phyloP scores from a whole-genome alignment of 2,888 invertebrate genomes.

The Polymixis lichenea region DNA sequence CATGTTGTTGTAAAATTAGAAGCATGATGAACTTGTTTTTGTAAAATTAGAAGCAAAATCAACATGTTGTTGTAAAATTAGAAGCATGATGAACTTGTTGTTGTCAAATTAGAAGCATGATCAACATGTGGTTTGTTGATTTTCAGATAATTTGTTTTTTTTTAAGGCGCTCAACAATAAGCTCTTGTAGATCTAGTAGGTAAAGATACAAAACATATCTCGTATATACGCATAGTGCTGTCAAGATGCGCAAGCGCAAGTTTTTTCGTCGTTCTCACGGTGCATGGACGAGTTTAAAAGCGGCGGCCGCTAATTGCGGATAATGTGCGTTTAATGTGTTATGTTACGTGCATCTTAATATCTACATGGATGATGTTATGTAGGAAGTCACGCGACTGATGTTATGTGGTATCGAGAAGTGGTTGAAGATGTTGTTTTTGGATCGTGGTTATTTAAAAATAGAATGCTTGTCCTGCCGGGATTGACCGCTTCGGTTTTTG shows the following conservation, averaged over 20 bases:
- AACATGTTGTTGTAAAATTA: not conserved
- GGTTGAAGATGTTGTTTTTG: not conserved
- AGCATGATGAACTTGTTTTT: too few species aligned
- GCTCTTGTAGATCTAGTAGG: not conserved
- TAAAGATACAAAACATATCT: conserved; percentile 24
- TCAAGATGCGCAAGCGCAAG: conserved; percentile 43
- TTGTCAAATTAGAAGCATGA: too few species aligned
- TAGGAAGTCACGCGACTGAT: conserved; percentile 47
- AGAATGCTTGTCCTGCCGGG: not conserved
- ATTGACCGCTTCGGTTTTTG: not conserved
- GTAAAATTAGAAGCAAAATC: too few species aligned
- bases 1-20: too few species aligned
- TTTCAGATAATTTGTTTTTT: not conserved
- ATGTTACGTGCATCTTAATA: conserved; percentile 68
- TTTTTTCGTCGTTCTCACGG: conserved; percentile 67
- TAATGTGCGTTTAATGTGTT: conserved; percentile 66
- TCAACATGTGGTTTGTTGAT: not conserved
- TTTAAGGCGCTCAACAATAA: too few species aligned
- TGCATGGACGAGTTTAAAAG: conserved; percentile 60
- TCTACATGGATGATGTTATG: conserved; percentile 47
- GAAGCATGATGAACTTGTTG: too few species aligned
- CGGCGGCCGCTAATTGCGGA: conserved; percentile 65
- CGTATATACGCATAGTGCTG: conserved; percentile 25
- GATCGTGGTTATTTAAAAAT: not conserved
- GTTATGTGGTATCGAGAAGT: not conserved